Percentiles rank a stretch among this genome's conserved stretches.
Evolutionary conservation across 2,888 invertebrate genomes (phyloP).

Genomic region (Hanleya hanleyi): DNA sequence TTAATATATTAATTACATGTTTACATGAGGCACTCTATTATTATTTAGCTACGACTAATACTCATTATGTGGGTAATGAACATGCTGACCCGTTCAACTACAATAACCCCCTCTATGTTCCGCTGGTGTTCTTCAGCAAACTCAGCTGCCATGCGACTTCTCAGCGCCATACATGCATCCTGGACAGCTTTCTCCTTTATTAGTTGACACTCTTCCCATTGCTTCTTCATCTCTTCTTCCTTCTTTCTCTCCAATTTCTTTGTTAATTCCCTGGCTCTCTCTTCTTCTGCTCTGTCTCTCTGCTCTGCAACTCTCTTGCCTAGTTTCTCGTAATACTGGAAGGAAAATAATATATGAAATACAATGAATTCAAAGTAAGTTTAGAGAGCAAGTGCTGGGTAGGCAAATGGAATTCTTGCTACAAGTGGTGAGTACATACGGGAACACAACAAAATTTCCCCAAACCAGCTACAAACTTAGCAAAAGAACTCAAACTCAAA

Average conservation of each 20-base stretch:
- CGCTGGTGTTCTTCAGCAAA: conserved; percentile 33
- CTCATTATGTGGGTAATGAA: too few species aligned
- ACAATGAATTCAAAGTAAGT: too few species aligned
- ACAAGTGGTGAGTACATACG: too few species aligned
- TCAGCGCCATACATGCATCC: conserved; percentile 30
- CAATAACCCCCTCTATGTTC: conserved; percentile 32
- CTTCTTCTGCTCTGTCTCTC: conserved; percentile 34
- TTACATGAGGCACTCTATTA: too few species aligned
- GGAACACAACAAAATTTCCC: too few species aligned
- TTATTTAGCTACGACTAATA: too few species aligned
- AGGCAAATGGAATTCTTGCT: too few species aligned
- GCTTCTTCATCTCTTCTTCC: conserved; percentile 36
- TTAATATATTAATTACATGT: too few species aligned
- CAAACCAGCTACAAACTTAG: too few species aligned
- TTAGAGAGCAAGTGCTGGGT: too few species aligned
- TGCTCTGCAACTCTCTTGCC: conserved; percentile 35
- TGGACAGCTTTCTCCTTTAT: conserved; percentile 34
- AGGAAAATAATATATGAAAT: neutral
- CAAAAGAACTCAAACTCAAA: too few species aligned
- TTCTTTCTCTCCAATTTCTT: conserved; percentile 29
- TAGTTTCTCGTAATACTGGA: conserved; percentile 31
- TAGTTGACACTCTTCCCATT: conserved; percentile 35
- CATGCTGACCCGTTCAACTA: conserved; percentile 33
- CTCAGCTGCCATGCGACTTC: conserved; percentile 27
- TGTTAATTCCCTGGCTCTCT: conserved; percentile 24